phyloP scores from a whole-genome alignment of 2,113 vertebrate genomes.

The Amia ocellicauda region DNA sequence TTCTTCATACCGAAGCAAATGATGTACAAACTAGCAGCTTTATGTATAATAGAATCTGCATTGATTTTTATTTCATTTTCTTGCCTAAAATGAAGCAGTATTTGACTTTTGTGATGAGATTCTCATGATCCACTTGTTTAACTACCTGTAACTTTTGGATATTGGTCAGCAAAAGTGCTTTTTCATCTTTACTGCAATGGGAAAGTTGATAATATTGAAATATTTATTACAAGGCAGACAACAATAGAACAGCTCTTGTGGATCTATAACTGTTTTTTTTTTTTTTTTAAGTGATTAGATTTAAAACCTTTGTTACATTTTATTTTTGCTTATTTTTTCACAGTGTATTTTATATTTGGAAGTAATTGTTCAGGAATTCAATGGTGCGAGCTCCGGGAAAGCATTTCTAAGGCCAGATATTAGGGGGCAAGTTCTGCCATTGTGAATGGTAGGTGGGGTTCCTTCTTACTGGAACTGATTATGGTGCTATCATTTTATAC shows the following conservation, averaged over 20 bases:
- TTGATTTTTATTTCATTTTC: not conserved
- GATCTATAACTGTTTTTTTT: no score
- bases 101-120: not conserved
- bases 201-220: not conserved
- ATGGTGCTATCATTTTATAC: constrained; percentile 57
- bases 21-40: not conserved
- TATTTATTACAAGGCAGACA: no score
- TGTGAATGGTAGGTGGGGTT: constrained; percentile 20
- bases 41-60: not conserved
- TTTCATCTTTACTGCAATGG: not conserved
- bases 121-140: not conserved
- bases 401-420: not conserved
- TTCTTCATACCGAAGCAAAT: not conserved
- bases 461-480: constrained; percentile 40
- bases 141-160: no score
- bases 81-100: not conserved
- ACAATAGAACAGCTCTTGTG: no score
- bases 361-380: constrained; percentile 28
- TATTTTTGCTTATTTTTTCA: not conserved
- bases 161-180: no score
- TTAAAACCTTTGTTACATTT: constrained; percentile 20
- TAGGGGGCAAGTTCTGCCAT: constrained; percentile 11
- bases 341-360: constrained; percentile 9
- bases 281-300: constrained; percentile 17
- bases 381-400: constrained; percentile 10